Percentiles rank a stretch among this genome's conserved stretches.
Conservation (phyloP, 2,888 invertebrate species). For the Rutpela maculata region DNA sequence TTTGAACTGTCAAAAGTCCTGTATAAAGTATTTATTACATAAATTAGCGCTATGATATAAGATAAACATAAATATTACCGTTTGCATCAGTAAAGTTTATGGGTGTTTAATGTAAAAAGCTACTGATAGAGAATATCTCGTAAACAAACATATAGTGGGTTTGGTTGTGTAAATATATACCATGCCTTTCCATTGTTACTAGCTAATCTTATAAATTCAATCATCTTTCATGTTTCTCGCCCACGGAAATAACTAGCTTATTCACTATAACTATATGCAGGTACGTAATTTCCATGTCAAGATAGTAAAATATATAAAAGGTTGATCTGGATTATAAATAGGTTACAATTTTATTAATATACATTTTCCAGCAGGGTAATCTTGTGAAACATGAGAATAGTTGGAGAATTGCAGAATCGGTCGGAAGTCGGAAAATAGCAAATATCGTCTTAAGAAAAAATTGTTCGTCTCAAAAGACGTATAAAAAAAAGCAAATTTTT, state of each 20-base stretch:
- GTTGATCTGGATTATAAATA: background rate
- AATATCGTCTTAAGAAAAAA: too few species aligned
- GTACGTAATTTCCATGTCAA: background rate
- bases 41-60: background rate
- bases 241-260: slow-evolving; percentile 2
- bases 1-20: too few species aligned
- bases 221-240: slow-evolving; percentile 20
- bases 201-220: slow-evolving; percentile 5
- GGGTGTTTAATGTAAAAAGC: slow-evolving; percentile 1
- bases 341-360: background rate
- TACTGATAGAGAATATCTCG: background rate
- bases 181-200: slow-evolving; percentile 5
- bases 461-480: too few species aligned
- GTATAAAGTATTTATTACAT: too few species aligned
- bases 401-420: too few species aligned
- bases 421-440: too few species aligned
- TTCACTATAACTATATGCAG: background rate
- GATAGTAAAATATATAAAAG: background rate
- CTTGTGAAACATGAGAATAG: background rate
- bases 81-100: background rate
- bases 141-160: slow-evolving; percentile 5
- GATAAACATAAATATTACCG: background rate
- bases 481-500: too few species aligned
- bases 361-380: background rate
- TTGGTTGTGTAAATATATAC: background rate